Percentiles rank a stretch among this genome's conserved stretches.
phyloP scores from a whole-genome alignment of 2,113 vertebrate species.

The Microcebus murinus region DNA sequence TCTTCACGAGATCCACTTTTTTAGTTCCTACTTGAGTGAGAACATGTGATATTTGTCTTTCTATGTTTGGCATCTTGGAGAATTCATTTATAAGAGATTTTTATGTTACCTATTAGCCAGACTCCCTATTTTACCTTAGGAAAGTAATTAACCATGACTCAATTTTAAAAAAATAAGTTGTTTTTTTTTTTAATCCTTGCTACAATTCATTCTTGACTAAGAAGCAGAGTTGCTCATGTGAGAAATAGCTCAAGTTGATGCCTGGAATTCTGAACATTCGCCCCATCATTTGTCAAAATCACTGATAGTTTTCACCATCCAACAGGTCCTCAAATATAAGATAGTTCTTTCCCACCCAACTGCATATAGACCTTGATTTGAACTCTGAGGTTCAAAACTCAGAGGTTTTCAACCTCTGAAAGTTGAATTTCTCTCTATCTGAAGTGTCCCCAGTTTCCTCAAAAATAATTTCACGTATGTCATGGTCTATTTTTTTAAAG shows the following conservation, averaged over 20 bases:
- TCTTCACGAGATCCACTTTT: no score
- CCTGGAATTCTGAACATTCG: neutral
- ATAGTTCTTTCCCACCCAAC: neutral
- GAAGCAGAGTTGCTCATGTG: neutral
- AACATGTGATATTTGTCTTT: no score
- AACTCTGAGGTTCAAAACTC: no score
- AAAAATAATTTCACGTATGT: neutral
- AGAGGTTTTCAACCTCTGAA: neutral
- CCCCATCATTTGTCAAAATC: neutral
- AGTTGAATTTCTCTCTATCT: constrained; percentile 5
- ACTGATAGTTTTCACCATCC: neutral
- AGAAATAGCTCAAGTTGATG: neutral
- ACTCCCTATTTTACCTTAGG: neutral
- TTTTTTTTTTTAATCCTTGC: neutral
- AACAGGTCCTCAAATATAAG: neutral
- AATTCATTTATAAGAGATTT: constrained; percentile 3
- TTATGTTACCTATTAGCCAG: neutral
- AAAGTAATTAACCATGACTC: neutral
- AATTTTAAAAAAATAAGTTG: neutral
- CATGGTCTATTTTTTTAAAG: neutral
- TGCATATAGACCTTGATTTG: neutral
- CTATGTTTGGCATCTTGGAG: neutral
- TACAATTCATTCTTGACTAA: neutral
- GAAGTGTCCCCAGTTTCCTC: neutral
- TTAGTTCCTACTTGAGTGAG: no score